A percentile compares a stretch with the other conserved stretches of the same genome.
These are phyloP conservation scores for Mythimna pallens DNA, from an alignment of 2,888 invertebrate genomes.

Conservation along the genomic window DNA sequence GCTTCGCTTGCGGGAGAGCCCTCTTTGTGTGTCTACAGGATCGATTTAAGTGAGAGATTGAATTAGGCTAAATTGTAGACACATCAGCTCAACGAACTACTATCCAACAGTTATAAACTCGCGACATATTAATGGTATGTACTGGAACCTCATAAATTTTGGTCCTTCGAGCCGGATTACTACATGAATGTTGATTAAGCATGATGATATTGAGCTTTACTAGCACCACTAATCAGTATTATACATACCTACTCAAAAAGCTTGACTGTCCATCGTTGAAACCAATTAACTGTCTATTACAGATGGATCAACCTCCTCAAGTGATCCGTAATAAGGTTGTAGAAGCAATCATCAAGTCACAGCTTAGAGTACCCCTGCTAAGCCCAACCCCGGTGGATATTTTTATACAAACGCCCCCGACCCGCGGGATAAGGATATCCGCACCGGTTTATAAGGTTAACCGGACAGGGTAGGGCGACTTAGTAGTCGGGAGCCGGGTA, in stretches of 20 bases:
- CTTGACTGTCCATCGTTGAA: not conserved
- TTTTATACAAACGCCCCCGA: slow-evolving; percentile 79
- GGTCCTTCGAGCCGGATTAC: not conserved
- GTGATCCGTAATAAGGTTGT: slow-evolving; percentile 17
- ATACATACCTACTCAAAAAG: not conserved
- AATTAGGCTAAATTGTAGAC: not conserved
- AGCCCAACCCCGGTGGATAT: slow-evolving; percentile 48
- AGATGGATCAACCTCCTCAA: not conserved
- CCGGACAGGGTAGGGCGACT: slow-evolving; percentile 67
- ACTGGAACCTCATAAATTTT: not conserved
- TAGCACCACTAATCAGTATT: no score
- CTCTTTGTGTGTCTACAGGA: slow-evolving; percentile 46
- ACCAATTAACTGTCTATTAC: not conserved
- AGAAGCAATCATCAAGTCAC: slow-evolving; percentile 23
- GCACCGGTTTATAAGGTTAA: slow-evolving; percentile 82
- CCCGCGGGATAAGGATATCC: slow-evolving; percentile 83
- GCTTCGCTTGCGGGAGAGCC: slow-evolving; percentile 49
- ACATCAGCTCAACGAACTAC: not conserved
- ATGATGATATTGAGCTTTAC: not conserved
- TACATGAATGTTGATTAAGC: not conserved
- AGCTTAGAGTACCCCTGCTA: slow-evolving; percentile 16
- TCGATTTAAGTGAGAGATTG: slow-evolving; percentile 39
- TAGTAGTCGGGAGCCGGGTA: slow-evolving; percentile 14
- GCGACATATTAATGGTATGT: not conserved
- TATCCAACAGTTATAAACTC: not conserved